Evolutionary conservation across 2,113 vertebrate genomes (phyloP).

Genomic region (Tricholaema leucomelas): DNA sequence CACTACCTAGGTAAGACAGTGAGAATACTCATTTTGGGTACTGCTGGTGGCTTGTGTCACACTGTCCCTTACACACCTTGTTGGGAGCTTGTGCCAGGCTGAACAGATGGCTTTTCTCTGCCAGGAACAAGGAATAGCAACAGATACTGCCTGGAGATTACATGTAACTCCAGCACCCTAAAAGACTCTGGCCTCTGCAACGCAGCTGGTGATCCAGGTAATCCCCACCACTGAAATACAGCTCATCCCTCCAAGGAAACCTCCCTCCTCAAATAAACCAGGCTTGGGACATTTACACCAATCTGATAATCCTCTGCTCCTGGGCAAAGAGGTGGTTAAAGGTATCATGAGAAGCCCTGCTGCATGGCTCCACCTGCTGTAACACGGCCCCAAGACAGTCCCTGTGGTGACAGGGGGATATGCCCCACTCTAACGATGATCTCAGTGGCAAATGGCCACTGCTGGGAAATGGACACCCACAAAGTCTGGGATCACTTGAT

Average conservation of each 20-base stretch:
- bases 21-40: neutral
- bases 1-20: neutral
- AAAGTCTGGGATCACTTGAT: neutral
- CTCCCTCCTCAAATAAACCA: neutral
- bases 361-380: neutral
- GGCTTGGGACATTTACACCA: neutral
- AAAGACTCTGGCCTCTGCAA: neutral
- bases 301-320: neutral
- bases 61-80: neutral
- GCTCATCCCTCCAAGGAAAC: neutral
- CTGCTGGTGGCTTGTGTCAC: neutral
- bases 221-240: neutral
- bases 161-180: neutral
- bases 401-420: too few species aligned
- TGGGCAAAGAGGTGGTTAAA: neutral
- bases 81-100: neutral
- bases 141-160: neutral
- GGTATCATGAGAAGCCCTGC: neutral
- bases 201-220: neutral
- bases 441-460: neutral
- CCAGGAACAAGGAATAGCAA: neutral
- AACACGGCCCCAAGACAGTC: neutral
- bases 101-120: neutral
- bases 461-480: neutral
- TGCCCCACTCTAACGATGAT: accelerated